These are phyloP conservation scores for Dendrolimus kikuchii DNA, from an alignment of 1,140 invertebrate genomes.

Conservation along the genomic window DNA sequence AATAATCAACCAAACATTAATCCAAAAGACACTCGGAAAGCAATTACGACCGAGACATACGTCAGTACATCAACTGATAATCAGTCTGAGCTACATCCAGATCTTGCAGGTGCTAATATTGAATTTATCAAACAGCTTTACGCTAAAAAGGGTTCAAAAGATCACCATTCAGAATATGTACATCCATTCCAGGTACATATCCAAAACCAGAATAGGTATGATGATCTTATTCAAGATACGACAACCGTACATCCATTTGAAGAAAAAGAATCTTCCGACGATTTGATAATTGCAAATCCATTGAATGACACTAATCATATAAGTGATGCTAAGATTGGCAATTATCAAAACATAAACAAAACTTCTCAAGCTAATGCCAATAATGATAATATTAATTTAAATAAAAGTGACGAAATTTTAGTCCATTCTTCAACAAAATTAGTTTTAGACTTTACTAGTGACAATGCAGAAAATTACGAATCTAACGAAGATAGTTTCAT, in stretches of 20 bases:
- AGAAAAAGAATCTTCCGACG: too few relatives aligned
- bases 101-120: constrained; percentile 51
- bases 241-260: too few relatives aligned
- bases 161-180: constrained; percentile 30
- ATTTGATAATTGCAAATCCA: too few relatives aligned
- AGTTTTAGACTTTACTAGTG: too few relatives aligned
- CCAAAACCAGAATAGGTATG: constrained; percentile 3
- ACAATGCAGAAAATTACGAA: too few relatives aligned
- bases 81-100: constrained; percentile 32
- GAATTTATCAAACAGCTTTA: constrained; percentile 61
- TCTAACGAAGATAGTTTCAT: too few relatives aligned
- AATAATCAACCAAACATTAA: neutral
- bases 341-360: too few relatives aligned
- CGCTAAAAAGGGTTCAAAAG: constrained; percentile 48
- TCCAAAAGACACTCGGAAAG: neutral
- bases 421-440: constrained; percentile 1
- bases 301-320: too few relatives aligned
- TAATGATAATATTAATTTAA: neutral
- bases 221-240: too few relatives aligned
- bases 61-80: neutral
- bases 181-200: constrained; percentile 28
- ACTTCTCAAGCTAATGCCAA: too few relatives aligned
- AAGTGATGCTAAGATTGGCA: too few relatives aligned
- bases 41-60: neutral
- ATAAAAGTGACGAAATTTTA: constrained; percentile 7